phyloP scores from a whole-genome alignment of 2,888 invertebrate species.

The Thecocarcelia acutangulata region DNA sequence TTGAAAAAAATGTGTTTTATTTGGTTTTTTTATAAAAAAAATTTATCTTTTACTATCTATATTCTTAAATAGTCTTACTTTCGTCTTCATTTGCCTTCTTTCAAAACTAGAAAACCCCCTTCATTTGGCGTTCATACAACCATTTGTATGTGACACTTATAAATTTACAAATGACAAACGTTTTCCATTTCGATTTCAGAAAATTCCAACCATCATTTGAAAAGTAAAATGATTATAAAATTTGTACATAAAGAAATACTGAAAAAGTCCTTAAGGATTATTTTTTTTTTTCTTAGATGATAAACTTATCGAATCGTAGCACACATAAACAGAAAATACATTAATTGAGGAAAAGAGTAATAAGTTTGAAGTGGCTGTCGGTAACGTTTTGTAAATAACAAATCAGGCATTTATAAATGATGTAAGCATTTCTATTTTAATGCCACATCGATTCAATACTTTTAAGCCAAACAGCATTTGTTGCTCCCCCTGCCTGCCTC shows the following conservation, averaged over 20 bases:
- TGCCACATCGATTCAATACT: slow-evolving; percentile 50
- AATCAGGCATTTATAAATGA: slow-evolving; percentile 81
- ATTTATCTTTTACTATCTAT: too few species aligned
- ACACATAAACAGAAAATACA: slow-evolving; percentile 5
- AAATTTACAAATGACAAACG: slow-evolving; percentile 77
- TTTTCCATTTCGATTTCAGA: slow-evolving; percentile 75
- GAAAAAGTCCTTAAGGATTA: slow-evolving; percentile 64
- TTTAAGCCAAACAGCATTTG: slow-evolving; percentile 62
- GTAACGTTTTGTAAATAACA: slow-evolving; percentile 80
- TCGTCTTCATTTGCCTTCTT: background rate
- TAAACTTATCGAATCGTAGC: slow-evolving; percentile 67
- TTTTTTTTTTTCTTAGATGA: slow-evolving; percentile 36
- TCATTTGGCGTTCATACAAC: slow-evolving; percentile 74
- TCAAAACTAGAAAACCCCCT: slow-evolving; percentile 70
- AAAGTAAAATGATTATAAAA: slow-evolving; percentile 55
- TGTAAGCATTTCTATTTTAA: slow-evolving; percentile 75
- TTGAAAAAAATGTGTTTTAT: too few species aligned
- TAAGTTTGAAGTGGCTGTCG: slow-evolving; percentile 44
- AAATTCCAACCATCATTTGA: slow-evolving; percentile 50
- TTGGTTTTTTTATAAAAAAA: too few species aligned
- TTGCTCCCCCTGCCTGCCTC: slow-evolving; percentile 16
- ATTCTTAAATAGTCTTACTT: background rate
- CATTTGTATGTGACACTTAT: slow-evolving; percentile 70
- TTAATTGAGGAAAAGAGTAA: slow-evolving; percentile 26
- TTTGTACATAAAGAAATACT: slow-evolving; percentile 20